A percentile compares a stretch with the other conserved stretches of the same genome.
Evolutionary conservation across 2,888 invertebrate species (phyloP).

Genomic region (Dasypolia templi): DNA sequence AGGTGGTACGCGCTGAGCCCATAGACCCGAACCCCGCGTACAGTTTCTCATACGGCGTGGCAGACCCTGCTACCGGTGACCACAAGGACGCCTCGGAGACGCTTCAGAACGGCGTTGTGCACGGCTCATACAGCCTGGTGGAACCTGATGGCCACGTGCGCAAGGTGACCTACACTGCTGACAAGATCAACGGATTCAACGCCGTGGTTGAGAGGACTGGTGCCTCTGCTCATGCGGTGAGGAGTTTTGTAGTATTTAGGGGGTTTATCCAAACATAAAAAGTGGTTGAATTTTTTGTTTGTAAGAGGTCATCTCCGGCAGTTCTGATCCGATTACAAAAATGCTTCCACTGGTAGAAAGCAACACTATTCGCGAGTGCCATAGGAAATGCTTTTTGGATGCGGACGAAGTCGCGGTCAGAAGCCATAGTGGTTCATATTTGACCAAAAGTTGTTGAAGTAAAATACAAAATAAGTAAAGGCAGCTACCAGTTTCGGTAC

Average conservation of each 20-base stretch:
- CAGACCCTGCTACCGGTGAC: constrained; percentile 88
- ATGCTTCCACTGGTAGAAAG: not conserved
- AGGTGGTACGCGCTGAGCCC: constrained; percentile 85
- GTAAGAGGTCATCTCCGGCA: not conserved
- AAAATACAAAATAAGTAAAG: not conserved
- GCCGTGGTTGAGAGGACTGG: constrained; percentile 89
- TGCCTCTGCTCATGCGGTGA: constrained; percentile 82
- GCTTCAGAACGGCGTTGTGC: constrained; percentile 89
- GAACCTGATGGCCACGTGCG: constrained; percentile 89
- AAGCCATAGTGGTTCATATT: not conserved
- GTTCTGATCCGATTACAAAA: not conserved
- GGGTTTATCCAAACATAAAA: not conserved
- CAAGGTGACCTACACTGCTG: constrained; percentile 89
- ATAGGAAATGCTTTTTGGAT: not conserved
- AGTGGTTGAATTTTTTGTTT: not conserved
- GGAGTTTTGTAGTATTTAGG: constrained; percentile 33
- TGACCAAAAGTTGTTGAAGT: not conserved
- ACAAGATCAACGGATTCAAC: constrained; percentile 89
- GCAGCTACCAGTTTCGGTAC: not conserved
- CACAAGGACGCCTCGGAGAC: constrained; percentile 88
- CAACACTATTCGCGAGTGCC: not conserved
- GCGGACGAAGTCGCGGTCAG: not conserved
- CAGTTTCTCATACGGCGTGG: constrained; percentile 88
- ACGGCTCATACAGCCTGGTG: constrained; percentile 89
- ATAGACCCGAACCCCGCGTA: constrained; percentile 89